These are phyloP conservation scores for Lycocorax pyrrhopterus DNA, from an alignment of 2,113 vertebrate species.

Conservation along the genomic window DNA sequence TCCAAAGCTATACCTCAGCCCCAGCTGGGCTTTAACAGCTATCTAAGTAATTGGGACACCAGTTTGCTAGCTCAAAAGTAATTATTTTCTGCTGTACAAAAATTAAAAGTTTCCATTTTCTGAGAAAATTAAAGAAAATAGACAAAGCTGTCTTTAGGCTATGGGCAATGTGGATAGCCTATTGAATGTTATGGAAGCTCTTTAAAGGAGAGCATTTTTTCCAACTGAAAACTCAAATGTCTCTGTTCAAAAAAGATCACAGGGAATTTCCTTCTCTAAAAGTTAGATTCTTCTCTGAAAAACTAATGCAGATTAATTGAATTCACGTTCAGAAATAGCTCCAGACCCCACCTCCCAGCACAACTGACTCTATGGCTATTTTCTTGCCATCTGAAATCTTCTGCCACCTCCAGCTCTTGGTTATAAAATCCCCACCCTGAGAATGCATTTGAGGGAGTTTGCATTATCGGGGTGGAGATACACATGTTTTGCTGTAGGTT, in stretches of 20 bases:
- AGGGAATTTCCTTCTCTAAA: background rate
- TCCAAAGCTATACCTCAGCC: background rate
- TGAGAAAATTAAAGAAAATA: background rate
- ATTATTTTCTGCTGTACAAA: background rate
- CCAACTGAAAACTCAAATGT: background rate
- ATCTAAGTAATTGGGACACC: slow-evolving; percentile 14
- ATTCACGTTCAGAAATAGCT: background rate
- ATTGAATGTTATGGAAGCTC: background rate
- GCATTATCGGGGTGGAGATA: background rate
- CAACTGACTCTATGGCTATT: background rate
- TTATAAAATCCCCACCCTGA: background rate
- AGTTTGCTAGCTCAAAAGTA: background rate
- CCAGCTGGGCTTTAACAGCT: background rate
- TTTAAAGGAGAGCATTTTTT: slow-evolving; percentile 6
- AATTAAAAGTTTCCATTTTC: slow-evolving; percentile 13
- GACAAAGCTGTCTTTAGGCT: background rate
- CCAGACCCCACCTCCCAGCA: background rate
- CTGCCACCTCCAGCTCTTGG: background rate
- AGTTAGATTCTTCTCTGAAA: background rate
- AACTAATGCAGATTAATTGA: background rate
- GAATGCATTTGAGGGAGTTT: background rate
- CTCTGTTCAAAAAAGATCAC: background rate
- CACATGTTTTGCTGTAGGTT: background rate
- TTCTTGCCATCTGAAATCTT: background rate
- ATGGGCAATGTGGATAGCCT: background rate